Conservation (phyloP, 2,113 vertebrate species). For the Plestiodon gilberti region DNA sequence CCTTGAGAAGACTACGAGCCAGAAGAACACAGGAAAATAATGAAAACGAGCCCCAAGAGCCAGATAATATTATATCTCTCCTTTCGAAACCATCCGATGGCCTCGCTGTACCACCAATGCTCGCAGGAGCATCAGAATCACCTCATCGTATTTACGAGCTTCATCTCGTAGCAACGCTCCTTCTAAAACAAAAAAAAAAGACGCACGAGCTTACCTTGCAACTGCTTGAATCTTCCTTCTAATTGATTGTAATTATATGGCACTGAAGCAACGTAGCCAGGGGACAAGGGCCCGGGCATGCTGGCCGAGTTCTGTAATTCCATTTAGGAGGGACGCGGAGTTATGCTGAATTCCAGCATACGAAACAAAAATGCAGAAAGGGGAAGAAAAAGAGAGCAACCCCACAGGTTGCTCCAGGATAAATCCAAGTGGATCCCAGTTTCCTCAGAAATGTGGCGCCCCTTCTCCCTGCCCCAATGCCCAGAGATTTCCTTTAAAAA, state of each 20-base stretch:
- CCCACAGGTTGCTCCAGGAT: slow-evolving; percentile 29
- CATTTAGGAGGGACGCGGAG: slow-evolving; percentile 75
- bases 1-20: not conserved
- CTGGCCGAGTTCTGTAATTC: slow-evolving; percentile 86
- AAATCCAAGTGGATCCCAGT: slow-evolving; percentile 68
- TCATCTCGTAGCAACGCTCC: slow-evolving; percentile 59
- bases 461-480: slow-evolving; percentile 5
- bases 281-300: slow-evolving; percentile 80
- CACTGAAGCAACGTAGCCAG: slow-evolving; percentile 82
- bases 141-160: slow-evolving; percentile 19
- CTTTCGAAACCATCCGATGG: slow-evolving; percentile 20
- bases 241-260: slow-evolving; percentile 88
- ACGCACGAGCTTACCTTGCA: slow-evolving; percentile 87
- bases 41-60: not conserved
- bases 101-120: slow-evolving; percentile 3
- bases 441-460: slow-evolving; percentile 54
- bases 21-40: not conserved
- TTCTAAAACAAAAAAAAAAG: slow-evolving; percentile 1
- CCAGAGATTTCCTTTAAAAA: not conserved
- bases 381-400: not conserved
- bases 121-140: not conserved
- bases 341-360: slow-evolving; percentile 51
- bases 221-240: slow-evolving; percentile 95
- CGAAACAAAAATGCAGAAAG: not conserved
- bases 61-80: not conserved